These are phyloP conservation scores for Phaonia tiefii DNA, from an alignment of 2,888 invertebrate species.

Conservation along the genomic window DNA sequence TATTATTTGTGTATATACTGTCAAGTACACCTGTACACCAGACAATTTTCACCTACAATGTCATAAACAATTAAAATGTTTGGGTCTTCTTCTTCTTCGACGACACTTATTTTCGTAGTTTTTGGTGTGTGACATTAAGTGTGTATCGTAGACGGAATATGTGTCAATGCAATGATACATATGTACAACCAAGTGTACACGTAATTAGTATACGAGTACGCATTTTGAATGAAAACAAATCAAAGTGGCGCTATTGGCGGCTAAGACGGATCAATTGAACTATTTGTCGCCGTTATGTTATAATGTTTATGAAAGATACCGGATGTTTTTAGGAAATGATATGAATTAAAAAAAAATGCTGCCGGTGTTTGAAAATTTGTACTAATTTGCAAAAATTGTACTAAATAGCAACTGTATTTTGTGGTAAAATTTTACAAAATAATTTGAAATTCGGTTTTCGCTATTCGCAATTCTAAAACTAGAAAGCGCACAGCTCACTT, in stretches of 20 bases:
- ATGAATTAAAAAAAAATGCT: too few species aligned
- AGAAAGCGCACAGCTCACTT: too few species aligned
- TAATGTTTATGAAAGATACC: too few species aligned
- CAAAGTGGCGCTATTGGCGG: slow-evolving; percentile 41
- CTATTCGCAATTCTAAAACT: too few species aligned
- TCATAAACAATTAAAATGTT: slow-evolving; percentile 77
- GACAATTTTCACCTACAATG: slow-evolving; percentile 71
- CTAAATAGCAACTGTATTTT: too few species aligned
- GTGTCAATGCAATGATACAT: slow-evolving; percentile 74
- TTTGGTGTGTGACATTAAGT: slow-evolving; percentile 49
- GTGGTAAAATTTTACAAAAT: too few species aligned
- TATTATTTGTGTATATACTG: neutral
- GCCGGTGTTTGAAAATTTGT: too few species aligned
- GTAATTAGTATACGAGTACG: slow-evolving; percentile 8
- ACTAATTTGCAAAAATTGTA: too few species aligned
- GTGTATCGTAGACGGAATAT: slow-evolving; percentile 69
- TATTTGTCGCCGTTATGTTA: too few species aligned
- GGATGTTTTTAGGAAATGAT: too few species aligned
- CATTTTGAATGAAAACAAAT: slow-evolving; percentile 26
- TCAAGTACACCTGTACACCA: slow-evolving; percentile 60
- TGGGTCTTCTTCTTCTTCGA: slow-evolving; percentile 38
- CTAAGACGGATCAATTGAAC: too few species aligned
- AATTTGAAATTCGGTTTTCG: too few species aligned
- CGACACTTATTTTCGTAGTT: neutral
- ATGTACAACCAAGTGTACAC: slow-evolving; percentile 57